These are phyloP conservation scores for Psittacara wagleri DNA, from an alignment of 2,113 vertebrate species.

Conservation along the genomic window DNA sequence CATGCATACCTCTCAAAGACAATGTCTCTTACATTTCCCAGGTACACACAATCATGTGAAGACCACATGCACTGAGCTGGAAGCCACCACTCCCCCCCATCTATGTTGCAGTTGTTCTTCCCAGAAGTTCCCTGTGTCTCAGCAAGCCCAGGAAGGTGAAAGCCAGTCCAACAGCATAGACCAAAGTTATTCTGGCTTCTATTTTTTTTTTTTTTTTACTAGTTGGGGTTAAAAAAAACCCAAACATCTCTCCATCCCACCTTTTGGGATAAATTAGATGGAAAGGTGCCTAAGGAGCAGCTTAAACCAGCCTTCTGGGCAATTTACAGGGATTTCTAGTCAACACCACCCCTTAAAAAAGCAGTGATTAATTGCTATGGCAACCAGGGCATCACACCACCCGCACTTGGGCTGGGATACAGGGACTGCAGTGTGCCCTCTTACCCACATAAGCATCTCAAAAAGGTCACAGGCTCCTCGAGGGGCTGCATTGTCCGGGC, in stretches of 20 bases:
- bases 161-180: neutral
- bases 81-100: neutral
- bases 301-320: constrained; percentile 40
- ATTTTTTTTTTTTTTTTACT: neutral
- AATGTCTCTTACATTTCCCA: neutral
- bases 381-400: constrained; percentile 51
- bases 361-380: constrained; percentile 64
- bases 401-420: constrained; percentile 33
- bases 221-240: neutral
- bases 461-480: constrained; percentile 5
- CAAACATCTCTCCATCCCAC: neutral
- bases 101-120: neutral
- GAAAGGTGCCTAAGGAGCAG: constrained; percentile 8
- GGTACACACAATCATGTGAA: neutral
- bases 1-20: neutral
- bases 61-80: neutral
- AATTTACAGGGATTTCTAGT: constrained; percentile 64
- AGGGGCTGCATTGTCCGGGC: neutral
- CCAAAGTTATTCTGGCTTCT: neutral
- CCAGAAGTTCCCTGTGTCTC: neutral
- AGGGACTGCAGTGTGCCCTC: constrained; percentile 12
- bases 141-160: neutral
- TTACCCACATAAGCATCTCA: constrained; percentile 28
- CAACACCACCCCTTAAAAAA: constrained; percentile 19
- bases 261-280: constrained; percentile 23